Conservation (phyloP, 37 sponge, comb jelly and placozoan genomes). For the Hormiphora californensis region DNA sequence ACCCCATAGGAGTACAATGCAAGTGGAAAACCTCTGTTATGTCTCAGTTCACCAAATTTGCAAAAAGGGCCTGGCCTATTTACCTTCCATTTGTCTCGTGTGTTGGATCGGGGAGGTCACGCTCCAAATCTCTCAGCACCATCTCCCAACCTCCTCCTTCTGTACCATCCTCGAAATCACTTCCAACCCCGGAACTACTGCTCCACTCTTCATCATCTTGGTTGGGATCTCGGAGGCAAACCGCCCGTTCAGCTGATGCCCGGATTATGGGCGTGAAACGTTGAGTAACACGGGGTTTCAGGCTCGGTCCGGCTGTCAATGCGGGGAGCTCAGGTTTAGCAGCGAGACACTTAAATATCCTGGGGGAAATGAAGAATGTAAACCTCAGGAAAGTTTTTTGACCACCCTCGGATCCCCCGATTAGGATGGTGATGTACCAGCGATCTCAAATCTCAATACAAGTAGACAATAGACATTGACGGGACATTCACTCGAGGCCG, state of each 20-base stretch:
- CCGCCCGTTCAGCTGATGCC: background rate
- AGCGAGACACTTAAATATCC: constrained; percentile 41
- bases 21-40: too few species aligned
- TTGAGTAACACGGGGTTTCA: background rate
- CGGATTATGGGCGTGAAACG: background rate
- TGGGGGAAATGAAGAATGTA: background rate
- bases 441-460: too few species aligned
- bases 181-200: constrained; percentile 14
- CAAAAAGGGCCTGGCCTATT: too few species aligned
- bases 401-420: too few species aligned
- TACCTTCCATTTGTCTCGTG: constrained; percentile 31
- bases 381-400: too few species aligned
- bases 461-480: too few species aligned
- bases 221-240: background rate
- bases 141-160: constrained; percentile 2
- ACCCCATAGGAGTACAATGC: too few species aligned
- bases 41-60: too few species aligned
- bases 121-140: background rate
- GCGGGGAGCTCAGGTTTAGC: background rate
- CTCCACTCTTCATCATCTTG: background rate
- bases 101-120: constrained; percentile 11
- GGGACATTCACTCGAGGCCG: too few species aligned
- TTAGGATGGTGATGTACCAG: too few species aligned
- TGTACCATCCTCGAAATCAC: background rate
- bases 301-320: background rate